These are phyloP conservation scores for Sminthurides aquaticus DNA, from an alignment of 2,888 invertebrate species.

Conservation along the genomic window DNA sequence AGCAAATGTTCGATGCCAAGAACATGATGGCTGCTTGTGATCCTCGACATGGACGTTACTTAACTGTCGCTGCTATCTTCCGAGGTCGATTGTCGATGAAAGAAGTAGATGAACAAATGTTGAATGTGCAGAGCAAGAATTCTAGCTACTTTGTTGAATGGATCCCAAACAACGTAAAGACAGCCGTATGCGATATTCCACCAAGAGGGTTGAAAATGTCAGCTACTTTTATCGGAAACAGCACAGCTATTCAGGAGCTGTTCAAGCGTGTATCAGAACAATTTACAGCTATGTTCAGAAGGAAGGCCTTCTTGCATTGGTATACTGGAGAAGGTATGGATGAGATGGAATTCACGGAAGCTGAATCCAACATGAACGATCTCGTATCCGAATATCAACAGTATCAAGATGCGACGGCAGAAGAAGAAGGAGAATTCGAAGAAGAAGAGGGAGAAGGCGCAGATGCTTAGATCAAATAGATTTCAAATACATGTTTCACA, in stretches of 20 bases:
- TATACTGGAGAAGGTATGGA: constrained; percentile 55
- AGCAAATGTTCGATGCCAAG: constrained; percentile 63
- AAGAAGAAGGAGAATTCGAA: constrained; percentile 4
- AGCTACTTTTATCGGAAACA: constrained; percentile 57
- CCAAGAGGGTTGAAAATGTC: constrained; percentile 54
- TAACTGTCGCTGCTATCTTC: constrained; percentile 80
- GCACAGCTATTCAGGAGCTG: constrained; percentile 54
- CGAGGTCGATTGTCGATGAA: constrained; percentile 91
- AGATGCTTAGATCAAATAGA: too few species aligned
- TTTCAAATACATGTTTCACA: too few species aligned
- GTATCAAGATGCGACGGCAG: constrained; percentile 45
- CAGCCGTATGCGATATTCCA: constrained; percentile 35
- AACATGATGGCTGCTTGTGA: constrained; percentile 97
- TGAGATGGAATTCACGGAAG: too few species aligned
- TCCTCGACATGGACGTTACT: constrained; percentile 80
- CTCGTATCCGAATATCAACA: constrained; percentile 50
- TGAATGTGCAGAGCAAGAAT: constrained; percentile 59
- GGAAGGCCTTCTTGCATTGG: too few species aligned
- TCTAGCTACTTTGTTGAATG: constrained; percentile 56
- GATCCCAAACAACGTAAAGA: too few species aligned
- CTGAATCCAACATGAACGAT: too few species aligned
- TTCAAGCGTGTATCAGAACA: too few species aligned
- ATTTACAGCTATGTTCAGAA: constrained; percentile 56
- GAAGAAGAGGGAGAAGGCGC: constrained; percentile 25
- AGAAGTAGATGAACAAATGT: constrained; percentile 69